Conservation (phyloP, 2,888 invertebrate genomes). For the Epinotia demarniana region DNA sequence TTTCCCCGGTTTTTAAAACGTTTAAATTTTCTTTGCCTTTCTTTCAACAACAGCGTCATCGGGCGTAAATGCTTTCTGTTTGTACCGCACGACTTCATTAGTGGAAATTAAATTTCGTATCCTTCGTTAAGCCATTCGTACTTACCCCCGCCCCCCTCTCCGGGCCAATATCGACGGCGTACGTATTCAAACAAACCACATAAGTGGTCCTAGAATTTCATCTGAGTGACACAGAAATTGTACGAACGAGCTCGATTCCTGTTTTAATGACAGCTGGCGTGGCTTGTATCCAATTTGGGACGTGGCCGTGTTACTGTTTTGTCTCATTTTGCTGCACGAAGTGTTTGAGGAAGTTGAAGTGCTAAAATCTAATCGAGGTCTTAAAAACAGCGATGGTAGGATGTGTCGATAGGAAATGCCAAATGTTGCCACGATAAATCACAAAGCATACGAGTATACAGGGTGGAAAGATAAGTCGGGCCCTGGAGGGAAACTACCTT, state of each 20-base stretch:
- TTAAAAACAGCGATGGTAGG: too few relatives aligned
- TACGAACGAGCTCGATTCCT: background rate
- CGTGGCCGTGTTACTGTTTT: background rate
- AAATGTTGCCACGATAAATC: too few relatives aligned
- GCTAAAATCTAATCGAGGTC: too few relatives aligned
- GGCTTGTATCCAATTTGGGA: background rate
- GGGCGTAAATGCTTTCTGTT: slow-evolving; percentile 37
- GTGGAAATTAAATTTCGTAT: slow-evolving; percentile 60
- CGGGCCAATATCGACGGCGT: slow-evolving; percentile 28
- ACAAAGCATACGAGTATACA: too few relatives aligned
- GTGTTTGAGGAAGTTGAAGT: background rate
- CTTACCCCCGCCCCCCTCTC: background rate
- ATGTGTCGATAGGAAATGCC: too few relatives aligned
- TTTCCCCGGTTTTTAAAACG: slow-evolving; percentile 53
- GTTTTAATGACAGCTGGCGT: background rate
- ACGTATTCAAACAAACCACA: slow-evolving; percentile 41
- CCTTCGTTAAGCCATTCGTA: slow-evolving; percentile 45
- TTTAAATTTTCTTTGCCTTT: slow-evolving; percentile 27
- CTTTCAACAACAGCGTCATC: slow-evolving; percentile 53
- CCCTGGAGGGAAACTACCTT: too few relatives aligned
- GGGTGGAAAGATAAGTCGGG: too few relatives aligned
- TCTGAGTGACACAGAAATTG: background rate
- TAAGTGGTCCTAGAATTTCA: slow-evolving; percentile 41
- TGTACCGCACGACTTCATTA: slow-evolving; percentile 60
- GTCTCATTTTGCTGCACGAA: background rate